These are phyloP conservation scores for Kuschelorhynchus macadamiae DNA, from an alignment of 2,888 invertebrate species.

Conservation along the genomic window DNA sequence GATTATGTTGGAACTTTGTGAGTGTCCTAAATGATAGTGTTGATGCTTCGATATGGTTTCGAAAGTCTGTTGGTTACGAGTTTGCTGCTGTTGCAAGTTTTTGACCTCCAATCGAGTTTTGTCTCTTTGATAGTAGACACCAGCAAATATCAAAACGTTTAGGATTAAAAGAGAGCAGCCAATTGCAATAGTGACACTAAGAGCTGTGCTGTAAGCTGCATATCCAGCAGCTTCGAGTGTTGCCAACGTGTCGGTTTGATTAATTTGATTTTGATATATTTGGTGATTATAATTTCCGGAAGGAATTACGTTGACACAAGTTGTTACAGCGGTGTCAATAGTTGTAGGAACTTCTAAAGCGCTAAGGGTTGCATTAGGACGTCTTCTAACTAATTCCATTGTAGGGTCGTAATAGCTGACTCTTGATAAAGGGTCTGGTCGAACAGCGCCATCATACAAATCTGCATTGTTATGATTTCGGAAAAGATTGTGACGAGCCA, in stretches of 20 bases:
- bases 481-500: slow-evolving; percentile 89
- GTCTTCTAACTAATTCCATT: slow-evolving; percentile 74
- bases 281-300: slow-evolving; percentile 70
- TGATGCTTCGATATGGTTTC: slow-evolving; percentile 86
- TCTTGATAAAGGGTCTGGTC: slow-evolving; percentile 85
- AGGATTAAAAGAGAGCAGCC: slow-evolving; percentile 86
- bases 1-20: slow-evolving; percentile 85
- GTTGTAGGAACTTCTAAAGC: slow-evolving; percentile 78
- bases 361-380: slow-evolving; percentile 73
- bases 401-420: slow-evolving; percentile 75
- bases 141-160: slow-evolving; percentile 87
- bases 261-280: slow-evolving; percentile 72
- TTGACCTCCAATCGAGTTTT: slow-evolving; percentile 86
- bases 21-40: slow-evolving; percentile 83
- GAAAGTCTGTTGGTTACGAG: slow-evolving; percentile 75
- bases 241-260: slow-evolving; percentile 83
- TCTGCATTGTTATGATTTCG: slow-evolving; percentile 90
- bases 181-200: slow-evolving; percentile 85
- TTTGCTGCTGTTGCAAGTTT: slow-evolving; percentile 82
- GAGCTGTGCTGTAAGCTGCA: slow-evolving; percentile 81
- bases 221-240: slow-evolving; percentile 85
- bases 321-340: slow-evolving; percentile 79
- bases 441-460: slow-evolving; percentile 89
- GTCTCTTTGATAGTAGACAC: slow-evolving; percentile 86
- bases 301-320: slow-evolving; percentile 76